Evolutionary conservation across 2,888 invertebrate species (phyloP), one percentile per base, ranked within the genome.

Genomic region (Steromphala cineraria): DNA sequence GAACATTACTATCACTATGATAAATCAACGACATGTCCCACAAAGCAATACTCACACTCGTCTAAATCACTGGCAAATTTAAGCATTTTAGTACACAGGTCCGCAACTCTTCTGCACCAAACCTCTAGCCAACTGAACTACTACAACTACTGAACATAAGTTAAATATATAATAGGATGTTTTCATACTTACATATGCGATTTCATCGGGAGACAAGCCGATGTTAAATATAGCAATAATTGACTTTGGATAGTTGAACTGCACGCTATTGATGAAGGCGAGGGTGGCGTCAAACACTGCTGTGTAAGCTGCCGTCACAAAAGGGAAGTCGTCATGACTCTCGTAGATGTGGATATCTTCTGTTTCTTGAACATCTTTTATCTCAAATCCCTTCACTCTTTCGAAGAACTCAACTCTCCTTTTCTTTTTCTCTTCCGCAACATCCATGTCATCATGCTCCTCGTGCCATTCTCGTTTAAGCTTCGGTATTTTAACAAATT

Each of bases 181-280:
- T 36, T 36, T 2, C 36, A 78, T 21, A 78, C 78, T 55, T 7
- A 78, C 62, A 67, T 40, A 78, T 3, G 52, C 7, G 7, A n/a
- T 21, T 74, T 56, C 46, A 76, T 83, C 79, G 7, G 53, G 10
- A 13, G 76, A 80, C 0, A 85, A 71, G n/a, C 85, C 85, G 15
- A 85, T 76, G 71, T 85, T 83, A 77, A 79, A 83, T 8, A 85
- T 62, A 53, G 80, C 84, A 24, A 85, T 81, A 53, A 74, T 67
- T 21, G 81, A 80, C 1, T 80, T n/a, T 0, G 82, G 83, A 40
- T 81, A 84, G 76, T 82, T 78, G 24, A 81, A 82, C 81, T 86
- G 86, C 0, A 86, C 75, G 10, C 85, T 85, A 28, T 84, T 77
- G 75, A 86, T 74, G 15, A 86, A 80, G 62, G 84, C 79, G 24